Evolutionary conservation across 2,888 invertebrate species (phyloP).

Genomic region (Monopis laevigella): DNA sequence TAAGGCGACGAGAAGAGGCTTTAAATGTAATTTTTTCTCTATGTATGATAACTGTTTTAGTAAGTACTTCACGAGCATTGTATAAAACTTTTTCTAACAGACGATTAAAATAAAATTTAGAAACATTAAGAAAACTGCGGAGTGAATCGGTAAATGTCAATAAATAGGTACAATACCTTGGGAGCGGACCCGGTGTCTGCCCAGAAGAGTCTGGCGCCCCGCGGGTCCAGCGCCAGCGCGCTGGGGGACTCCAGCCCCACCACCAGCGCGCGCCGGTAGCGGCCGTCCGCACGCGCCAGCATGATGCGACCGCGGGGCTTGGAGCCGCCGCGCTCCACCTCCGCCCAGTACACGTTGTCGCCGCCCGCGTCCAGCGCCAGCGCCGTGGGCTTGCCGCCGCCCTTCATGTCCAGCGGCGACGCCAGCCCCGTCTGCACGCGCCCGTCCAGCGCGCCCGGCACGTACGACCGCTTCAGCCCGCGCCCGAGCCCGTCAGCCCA

Average conservation of each 20-base stretch:
- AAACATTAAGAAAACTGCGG: no score
- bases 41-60: no score
- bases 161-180: no score
- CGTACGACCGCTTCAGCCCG: constrained; percentile 90
- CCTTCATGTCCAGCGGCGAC: constrained; percentile 88
- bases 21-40: no score
- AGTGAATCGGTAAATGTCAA: no score
- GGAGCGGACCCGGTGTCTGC: constrained; percentile 90
- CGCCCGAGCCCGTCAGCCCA: constrained; percentile 95
- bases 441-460: constrained; percentile 82
- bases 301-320: constrained; percentile 84
- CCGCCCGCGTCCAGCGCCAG: constrained; percentile 95
- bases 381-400: constrained; percentile 85
- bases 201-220: constrained; percentile 91
- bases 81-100: no score
- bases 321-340: constrained; percentile 78
- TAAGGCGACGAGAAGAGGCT: no score
- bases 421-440: constrained; percentile 83
- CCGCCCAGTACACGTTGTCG: constrained; percentile 95
- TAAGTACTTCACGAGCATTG: no score
- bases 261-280: constrained; percentile 78
- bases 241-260: constrained; percentile 87
- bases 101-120: no score
- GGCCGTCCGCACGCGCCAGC: constrained; percentile 89
- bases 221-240: constrained; percentile 88